Evolutionary conservation across 2,113 vertebrate species (phyloP), one percentile per base, ranked within the genome.

Genomic region (Misgurnus anguillicaudatus): DNA sequence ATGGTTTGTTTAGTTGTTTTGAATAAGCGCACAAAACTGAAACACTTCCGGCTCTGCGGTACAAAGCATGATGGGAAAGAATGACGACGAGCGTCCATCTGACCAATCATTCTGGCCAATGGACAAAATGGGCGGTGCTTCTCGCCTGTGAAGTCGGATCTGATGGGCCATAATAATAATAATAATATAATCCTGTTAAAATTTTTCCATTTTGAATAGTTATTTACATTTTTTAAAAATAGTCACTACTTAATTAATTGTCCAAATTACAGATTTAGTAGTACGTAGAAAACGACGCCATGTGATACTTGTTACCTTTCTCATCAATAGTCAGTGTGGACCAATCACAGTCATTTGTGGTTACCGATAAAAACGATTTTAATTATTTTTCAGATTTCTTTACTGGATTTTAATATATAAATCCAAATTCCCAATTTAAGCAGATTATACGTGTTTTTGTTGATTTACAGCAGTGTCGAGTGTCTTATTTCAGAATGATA

Each of bases 41-140:
- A 57, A 19, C 1, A 39, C 68, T 71, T 71, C 68, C 68, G 48
- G 16, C 38, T 36, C 68, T 39, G n/a, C 66, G 6, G 31, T n/a
- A 39, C 68, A 71, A n/a, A 39, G 68, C 48, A 71, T 71, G 31
- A 71, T 71, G 68, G 68, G 68, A 39, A 71, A 38, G 10, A 71
- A 13, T 4, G 3, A 55, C 9, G 9, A n/a, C 24, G 11, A 14
- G 48, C 11, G 14, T 51, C 48, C 1, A 11, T 13, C 47, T 4
- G 10, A 8, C n/a, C n/a, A n/a, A n/a, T n/a, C n/a, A n/a, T n/a
- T n/a, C n/a, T n/a, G 14, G 17, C 14, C 14, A 55, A 17, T 55
- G 14, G 16, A 6, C 16, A 16, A 17, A 69, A 36, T 5, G 16
- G 45, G 14, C 16, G 24, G 14, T 3, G 45, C 21, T 48, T 31